A percentile compares a stretch with the other conserved stretches of the same genome.
Evolutionary conservation across 2,113 vertebrate species (phyloP).

Genomic region (Phyllopteryx taeniolatus): DNA sequence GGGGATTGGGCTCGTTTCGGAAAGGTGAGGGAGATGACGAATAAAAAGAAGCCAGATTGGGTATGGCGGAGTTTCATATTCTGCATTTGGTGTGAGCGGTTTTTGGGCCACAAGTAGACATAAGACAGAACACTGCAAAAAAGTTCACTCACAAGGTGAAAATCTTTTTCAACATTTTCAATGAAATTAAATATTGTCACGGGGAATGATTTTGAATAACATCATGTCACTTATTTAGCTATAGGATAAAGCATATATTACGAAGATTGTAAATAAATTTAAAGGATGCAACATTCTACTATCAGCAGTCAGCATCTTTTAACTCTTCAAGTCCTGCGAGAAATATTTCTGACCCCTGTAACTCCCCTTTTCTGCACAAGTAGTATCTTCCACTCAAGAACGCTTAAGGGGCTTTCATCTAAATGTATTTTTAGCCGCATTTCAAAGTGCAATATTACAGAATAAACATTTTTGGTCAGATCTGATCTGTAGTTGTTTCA

Average conservation of each 20-base stretch:
- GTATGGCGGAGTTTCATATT: neutral
- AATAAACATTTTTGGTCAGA: slow-evolving; percentile 58
- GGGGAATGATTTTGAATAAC: neutral
- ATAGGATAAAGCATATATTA: slow-evolving; percentile 30
- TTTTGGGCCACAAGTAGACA: slow-evolving; percentile 3
- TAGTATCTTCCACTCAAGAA: slow-evolving; percentile 23
- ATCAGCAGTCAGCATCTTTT: neutral
- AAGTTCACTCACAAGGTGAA: slow-evolving; percentile 10
- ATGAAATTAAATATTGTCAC: neutral
- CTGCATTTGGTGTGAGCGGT: slow-evolving; percentile 9
- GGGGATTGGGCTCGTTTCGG: neutral
- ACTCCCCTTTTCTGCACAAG: slow-evolving; percentile 9
- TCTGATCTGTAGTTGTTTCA: neutral
- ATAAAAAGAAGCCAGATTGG: neutral
- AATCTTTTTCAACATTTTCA: slow-evolving; percentile 15
- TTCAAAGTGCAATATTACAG: slow-evolving; percentile 58
- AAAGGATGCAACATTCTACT: slow-evolving; percentile 14
- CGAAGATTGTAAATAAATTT: slow-evolving; percentile 61
- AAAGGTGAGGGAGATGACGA: slow-evolving; percentile 5
- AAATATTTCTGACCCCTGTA: slow-evolving; percentile 19
- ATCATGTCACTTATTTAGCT: neutral
- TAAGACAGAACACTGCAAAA: slow-evolving; percentile 23
- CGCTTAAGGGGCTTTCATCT: slow-evolving; percentile 13
- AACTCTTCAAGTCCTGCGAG: slow-evolving; percentile 7
- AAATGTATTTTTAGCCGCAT: slow-evolving; percentile 27